Base-by-base conservation (phyloP, 2,113 vertebrate species). In the Bostrychus sinensis region DNA sequence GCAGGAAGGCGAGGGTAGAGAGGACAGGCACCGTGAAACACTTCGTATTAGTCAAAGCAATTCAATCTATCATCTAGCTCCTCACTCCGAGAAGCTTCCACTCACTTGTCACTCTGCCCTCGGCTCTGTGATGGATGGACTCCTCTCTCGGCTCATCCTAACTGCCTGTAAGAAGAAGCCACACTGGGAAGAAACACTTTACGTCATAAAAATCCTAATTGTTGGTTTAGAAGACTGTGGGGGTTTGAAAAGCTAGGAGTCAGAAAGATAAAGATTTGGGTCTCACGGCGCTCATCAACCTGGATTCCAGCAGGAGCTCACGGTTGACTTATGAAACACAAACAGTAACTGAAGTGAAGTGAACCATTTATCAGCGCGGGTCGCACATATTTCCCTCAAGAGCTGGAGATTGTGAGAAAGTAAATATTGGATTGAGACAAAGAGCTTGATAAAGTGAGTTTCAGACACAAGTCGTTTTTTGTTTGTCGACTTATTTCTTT, bases 41-140 rank as follows among this genome's bases (percentile, higher is more conserved):
- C 78, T 72, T 84, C 22, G 41, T 63, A 81, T 86, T 81, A 86
- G 70, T 80, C 82, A 70, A 78, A 86, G 66, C 75, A 70, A 64
- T 84, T 88, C 75, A 46, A 59, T 84, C 70, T 39, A 55, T 86
- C 78, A 74, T 68, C 63, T 56, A 68, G 51, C 48, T 62, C 59
- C 7, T 65, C 41, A 8, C 62, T 58, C 32, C 23, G 45, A 36
- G 1, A 28, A 45, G 36, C 34, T 50, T 62, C 51, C 0, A 10
- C 70, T 76, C 67, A 32, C 20, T 20, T 73, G 72, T 78, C 84
- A 64, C 17, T 58, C 65, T 57, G 54, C 46, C 43, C 22, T 48
- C 39, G 62, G 62, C 41, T 71, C 59, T 62, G 66, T 77, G 80
- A 85, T 77, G 71, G 73, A 72, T 82, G 37, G 66, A 73, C 71